A percentile compares a stretch with the other conserved stretches of the same genome.
Conservation (phyloP, 53 echinoderm and acorn worm genomes). For the Hippasteria phrygiana region DNA sequence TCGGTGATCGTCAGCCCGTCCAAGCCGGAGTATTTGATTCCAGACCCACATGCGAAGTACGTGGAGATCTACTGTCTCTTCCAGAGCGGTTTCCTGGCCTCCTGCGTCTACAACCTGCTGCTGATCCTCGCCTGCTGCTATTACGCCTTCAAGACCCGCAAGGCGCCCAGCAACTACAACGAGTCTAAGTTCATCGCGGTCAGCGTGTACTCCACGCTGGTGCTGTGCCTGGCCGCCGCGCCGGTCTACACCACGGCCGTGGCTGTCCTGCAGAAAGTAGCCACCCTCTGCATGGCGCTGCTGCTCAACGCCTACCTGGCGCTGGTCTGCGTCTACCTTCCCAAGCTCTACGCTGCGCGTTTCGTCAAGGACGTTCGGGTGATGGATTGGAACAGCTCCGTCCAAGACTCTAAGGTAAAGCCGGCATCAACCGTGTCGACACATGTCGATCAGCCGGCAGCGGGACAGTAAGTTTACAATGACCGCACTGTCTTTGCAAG, state of each 20-base stretch:
- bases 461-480: slow-evolving; percentile 2
- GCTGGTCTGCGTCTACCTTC: slow-evolving; percentile 66
- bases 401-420: slow-evolving; percentile 21
- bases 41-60: background rate
- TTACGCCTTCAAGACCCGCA: slow-evolving; percentile 63
- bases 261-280: slow-evolving; percentile 47
- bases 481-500: background rate
- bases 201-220: slow-evolving; percentile 66
- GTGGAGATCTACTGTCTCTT: slow-evolving; percentile 53
- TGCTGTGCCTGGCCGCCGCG: slow-evolving; percentile 56
- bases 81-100: slow-evolving; percentile 33
- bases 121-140: slow-evolving; percentile 59
- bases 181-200: slow-evolving; percentile 60
- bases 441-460: background rate
- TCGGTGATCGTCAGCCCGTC: slow-evolving; percentile 28
- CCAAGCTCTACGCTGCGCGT: slow-evolving; percentile 58
- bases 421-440: slow-evolving; percentile 7
- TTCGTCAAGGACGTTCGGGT: slow-evolving; percentile 22
- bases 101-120: slow-evolving; percentile 58
- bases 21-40: slow-evolving; percentile 30
- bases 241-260: slow-evolving; percentile 60
- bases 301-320: slow-evolving; percentile 65
- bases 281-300: slow-evolving; percentile 47
- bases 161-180: slow-evolving; percentile 63
- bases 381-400: slow-evolving; percentile 21